Conservation (phyloP, 1,140 invertebrate species). For the Nymphalis io region DNA sequence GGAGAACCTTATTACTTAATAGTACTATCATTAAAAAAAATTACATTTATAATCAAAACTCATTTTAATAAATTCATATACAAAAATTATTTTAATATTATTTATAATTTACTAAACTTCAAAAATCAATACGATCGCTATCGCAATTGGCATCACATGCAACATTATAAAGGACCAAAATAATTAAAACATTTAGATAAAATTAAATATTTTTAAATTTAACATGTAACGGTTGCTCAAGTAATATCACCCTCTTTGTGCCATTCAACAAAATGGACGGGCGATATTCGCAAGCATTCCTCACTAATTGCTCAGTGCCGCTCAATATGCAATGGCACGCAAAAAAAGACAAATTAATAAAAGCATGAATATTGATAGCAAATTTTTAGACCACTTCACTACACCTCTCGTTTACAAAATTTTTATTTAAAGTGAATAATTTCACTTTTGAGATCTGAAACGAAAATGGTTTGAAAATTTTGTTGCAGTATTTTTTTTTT, state of each 20-base stretch:
- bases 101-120: too few relatives aligned
- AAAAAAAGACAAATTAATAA: slow-evolving; percentile 69
- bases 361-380: slow-evolving; percentile 61
- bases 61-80: too few relatives aligned
- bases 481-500: background rate
- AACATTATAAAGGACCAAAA: too few relatives aligned
- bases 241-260: slow-evolving; percentile 43
- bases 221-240: slow-evolving; percentile 7
- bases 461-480: too few relatives aligned
- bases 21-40: too few relatives aligned
- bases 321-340: slow-evolving; percentile 65
- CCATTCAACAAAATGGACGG: slow-evolving; percentile 56
- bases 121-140: too few relatives aligned
- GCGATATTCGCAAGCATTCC: slow-evolving; percentile 64
- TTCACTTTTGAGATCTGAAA: background rate
- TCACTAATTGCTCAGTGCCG: slow-evolving; percentile 66
- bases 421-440: slow-evolving; percentile 11
- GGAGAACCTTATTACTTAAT: too few relatives aligned
- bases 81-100: too few relatives aligned
- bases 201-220: background rate
- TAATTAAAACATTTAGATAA: too few relatives aligned
- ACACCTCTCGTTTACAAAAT: slow-evolving; percentile 6
- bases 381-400: slow-evolving; percentile 40
- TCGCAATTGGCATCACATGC: too few relatives aligned
- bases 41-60: too few relatives aligned